Percentiles rank a stretch among this genome's conserved stretches.
Conservation (phyloP, 1,140 invertebrate species). For the Drosophila sturtevanti region DNA sequence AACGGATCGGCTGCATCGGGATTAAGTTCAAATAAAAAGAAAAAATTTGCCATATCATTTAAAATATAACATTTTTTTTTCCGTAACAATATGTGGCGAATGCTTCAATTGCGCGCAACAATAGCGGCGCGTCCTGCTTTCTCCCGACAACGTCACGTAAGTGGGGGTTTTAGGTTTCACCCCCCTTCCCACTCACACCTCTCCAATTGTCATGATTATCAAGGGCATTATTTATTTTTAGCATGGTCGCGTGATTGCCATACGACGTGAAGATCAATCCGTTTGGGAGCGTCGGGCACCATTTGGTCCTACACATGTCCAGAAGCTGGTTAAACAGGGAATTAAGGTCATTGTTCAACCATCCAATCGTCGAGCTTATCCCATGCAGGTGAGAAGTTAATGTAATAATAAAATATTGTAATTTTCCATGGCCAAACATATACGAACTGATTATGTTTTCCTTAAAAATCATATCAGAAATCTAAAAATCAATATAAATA, state of each 20-base stretch:
- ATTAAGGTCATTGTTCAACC: slow-evolving; percentile 99
- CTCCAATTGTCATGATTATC: background rate
- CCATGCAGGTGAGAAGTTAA: slow-evolving; percentile 92
- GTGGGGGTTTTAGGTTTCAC: slow-evolving; percentile 20
- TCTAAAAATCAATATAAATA: slow-evolving; percentile 10
- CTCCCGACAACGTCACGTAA: slow-evolving; percentile 70
- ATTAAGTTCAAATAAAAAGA: slow-evolving; percentile 1
- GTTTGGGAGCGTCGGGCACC: slow-evolving; percentile 99
- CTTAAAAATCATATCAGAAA: slow-evolving; percentile 42
- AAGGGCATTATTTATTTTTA: slow-evolving; percentile 28
- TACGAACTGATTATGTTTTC: slow-evolving; percentile 28
- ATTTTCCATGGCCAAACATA: slow-evolving; percentile 31
- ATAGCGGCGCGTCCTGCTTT: slow-evolving; percentile 51
- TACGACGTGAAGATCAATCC: slow-evolving; percentile 96
- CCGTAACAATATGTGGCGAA: slow-evolving; percentile 46
- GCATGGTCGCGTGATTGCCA: slow-evolving; percentile 89
- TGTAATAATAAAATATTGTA: too few species aligned
- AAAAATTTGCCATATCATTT: background rate
- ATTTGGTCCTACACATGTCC: slow-evolving; percentile 95
- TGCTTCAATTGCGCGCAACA: slow-evolving; percentile 50
- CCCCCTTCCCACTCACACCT: background rate
- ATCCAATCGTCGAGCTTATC: slow-evolving; percentile 98
- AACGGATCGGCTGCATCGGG: slow-evolving; percentile 46
- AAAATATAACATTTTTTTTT: background rate
- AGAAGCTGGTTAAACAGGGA: slow-evolving; percentile 92